Evolutionary conservation across 2,113 vertebrate species (phyloP).

Genomic region (Microcebus tavaratra): DNA sequence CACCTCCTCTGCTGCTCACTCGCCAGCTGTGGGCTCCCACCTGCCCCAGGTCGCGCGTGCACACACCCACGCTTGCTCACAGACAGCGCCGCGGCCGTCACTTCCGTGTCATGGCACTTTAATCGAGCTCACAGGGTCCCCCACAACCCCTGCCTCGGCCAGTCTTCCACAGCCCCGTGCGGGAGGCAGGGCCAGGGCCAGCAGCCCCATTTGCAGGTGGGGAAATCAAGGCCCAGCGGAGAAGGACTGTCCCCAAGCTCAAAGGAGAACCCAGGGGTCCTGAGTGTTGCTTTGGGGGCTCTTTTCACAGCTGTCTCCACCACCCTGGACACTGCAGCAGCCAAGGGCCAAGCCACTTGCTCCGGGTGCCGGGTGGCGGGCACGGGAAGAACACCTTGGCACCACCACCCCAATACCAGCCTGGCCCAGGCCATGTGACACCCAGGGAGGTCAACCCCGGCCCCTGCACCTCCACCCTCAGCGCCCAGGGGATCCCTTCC

Average conservation of each 20-base stretch:
- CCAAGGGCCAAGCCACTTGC: neutral
- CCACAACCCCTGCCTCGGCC: neutral
- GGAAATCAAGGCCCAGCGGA: neutral
- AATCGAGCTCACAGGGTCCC: conserved; percentile 56
- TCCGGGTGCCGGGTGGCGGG: neutral
- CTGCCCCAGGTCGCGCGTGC: accelerated
- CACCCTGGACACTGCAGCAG: neutral
- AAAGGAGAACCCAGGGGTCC: neutral
- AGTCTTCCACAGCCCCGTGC: neutral
- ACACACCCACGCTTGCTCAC: accelerated
- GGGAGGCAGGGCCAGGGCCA: neutral
- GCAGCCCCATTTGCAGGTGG: neutral
- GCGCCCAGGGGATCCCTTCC: neutral
- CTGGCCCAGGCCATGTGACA: neutral
- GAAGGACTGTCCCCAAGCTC: neutral
- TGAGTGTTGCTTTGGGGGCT: neutral
- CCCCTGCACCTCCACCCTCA: neutral
- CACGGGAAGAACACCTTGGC: neutral
- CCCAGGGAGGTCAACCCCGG: neutral
- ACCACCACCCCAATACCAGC: neutral
- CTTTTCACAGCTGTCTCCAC: neutral
- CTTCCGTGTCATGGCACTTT: conserved; percentile 19
- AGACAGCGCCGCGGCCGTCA: neutral
- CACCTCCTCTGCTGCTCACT: neutral
- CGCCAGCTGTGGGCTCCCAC: neutral